Conservation (phyloP, 1,140 invertebrate species). For the Papilio polytes region DNA sequence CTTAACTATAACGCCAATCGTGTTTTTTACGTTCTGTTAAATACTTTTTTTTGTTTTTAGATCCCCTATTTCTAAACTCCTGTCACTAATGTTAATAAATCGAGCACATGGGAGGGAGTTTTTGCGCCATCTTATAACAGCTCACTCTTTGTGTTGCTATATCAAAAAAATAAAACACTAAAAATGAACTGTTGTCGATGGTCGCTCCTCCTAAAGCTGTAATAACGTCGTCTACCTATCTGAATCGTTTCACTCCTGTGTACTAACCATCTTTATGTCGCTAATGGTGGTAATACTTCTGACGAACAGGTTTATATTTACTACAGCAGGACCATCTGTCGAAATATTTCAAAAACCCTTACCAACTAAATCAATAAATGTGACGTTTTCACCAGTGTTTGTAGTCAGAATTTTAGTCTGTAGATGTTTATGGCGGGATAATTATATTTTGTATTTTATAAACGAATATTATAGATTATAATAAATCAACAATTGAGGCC, state of each 20-base stretch:
- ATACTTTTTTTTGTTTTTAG: constrained; percentile 31
- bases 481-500: background rate
- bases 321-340: constrained; percentile 95
- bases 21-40: constrained; percentile 7
- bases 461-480: background rate
- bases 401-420: background rate
- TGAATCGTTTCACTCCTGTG: constrained; percentile 44
- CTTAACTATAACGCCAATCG: constrained; percentile 30
- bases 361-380: constrained; percentile 29
- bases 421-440: background rate
- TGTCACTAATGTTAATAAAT: constrained; percentile 61
- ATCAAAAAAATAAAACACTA: constrained; percentile 11
- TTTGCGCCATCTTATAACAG: constrained; percentile 45
- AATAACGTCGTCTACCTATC: constrained; percentile 39
- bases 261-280: constrained; percentile 99
- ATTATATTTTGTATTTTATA: background rate
- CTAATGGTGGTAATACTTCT: constrained; percentile 98
- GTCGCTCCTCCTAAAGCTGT: constrained; percentile 30
- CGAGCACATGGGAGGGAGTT: constrained; percentile 53
- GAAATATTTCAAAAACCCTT: constrained; percentile 41
- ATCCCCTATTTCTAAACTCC: constrained; percentile 22
- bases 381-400: background rate
- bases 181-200: constrained; percentile 37
- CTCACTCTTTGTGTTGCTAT: constrained; percentile 44
- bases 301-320: constrained; percentile 98